phyloP scores from a whole-genome alignment of 2,113 vertebrate species.

The Cranoglanis bouderius region DNA sequence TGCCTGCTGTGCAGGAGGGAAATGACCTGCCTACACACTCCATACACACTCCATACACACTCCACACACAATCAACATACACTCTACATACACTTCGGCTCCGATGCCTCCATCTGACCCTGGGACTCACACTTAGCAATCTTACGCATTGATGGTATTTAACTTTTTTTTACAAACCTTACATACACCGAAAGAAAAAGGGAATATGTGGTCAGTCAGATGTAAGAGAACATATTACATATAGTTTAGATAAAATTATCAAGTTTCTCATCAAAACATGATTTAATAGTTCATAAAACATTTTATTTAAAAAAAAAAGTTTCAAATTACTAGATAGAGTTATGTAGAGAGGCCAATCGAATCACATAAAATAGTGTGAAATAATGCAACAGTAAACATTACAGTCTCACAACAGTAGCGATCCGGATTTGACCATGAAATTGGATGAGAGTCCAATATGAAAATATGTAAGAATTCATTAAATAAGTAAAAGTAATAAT shows the following conservation, averaged over 20 bases:
- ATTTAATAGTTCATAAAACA: background rate
- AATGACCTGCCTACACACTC: constrained; percentile 54
- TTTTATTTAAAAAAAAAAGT: too few species aligned
- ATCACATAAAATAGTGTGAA: too few species aligned
- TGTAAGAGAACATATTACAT: too few species aligned
- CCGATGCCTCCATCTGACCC: background rate
- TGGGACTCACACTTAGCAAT: background rate
- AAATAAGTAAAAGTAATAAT: background rate
- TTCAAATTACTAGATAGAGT: too few species aligned
- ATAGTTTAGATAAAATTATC: too few species aligned
- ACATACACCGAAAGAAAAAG: too few species aligned
- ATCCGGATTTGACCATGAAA: background rate
- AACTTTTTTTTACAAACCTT: background rate
- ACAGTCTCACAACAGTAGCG: too few species aligned
- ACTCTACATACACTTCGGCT: background rate
- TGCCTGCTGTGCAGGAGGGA: constrained; percentile 37
- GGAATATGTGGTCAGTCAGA: background rate
- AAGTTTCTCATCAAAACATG: background rate
- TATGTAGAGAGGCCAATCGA: too few species aligned
- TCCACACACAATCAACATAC: background rate
- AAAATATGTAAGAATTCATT: background rate
- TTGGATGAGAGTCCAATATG: too few species aligned
- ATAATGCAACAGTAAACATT: too few species aligned
- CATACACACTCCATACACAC: background rate
- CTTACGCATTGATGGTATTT: background rate